Conservation (phyloP, 2,888 invertebrate genomes). For the Lampropteryx suffumata region DNA sequence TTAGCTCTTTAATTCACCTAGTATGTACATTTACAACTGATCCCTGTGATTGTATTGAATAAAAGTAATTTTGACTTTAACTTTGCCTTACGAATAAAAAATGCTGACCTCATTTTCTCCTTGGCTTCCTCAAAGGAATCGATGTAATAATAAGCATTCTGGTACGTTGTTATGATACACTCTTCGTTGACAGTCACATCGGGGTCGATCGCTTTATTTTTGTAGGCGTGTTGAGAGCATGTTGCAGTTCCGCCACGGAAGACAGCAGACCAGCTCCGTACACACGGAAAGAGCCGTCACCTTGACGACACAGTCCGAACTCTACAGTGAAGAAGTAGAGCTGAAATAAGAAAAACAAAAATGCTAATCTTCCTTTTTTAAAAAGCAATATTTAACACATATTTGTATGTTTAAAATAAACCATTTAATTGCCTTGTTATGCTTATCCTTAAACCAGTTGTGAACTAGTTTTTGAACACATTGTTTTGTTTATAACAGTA, state of each 20-base stretch:
- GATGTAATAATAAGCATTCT: slow-evolving; percentile 98
- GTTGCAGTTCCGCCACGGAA: slow-evolving; percentile 95
- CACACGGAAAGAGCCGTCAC: slow-evolving; percentile 91
- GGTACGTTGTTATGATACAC: slow-evolving; percentile 98
- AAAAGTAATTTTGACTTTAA: no score
- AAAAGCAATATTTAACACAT: no score
- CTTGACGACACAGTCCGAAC: slow-evolving; percentile 97
- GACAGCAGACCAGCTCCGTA: slow-evolving; percentile 98
- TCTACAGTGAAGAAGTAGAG: slow-evolving; percentile 99
- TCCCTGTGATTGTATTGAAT: no score
- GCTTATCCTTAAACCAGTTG: no score
- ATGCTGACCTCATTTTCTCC: slow-evolving; percentile 95
- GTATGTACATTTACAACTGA: no score
- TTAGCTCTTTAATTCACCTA: no score
- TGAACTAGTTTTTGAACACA: no score
- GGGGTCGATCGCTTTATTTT: slow-evolving; percentile 96
- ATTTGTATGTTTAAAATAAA: no score
- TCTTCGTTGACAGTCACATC: slow-evolving; percentile 94
- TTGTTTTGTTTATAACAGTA: no score
- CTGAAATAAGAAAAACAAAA: slow-evolving; percentile 82
- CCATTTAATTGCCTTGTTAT: no score
- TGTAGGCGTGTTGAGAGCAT: slow-evolving; percentile 87
- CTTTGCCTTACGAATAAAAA: slow-evolving; percentile 1
- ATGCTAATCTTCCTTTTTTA: no score
- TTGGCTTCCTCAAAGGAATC: slow-evolving; percentile 99